A percentile compares a stretch with the other conserved stretches of the same genome.
These are phyloP conservation scores for Trachops cirrhosus DNA, from an alignment of 2,797 vertebrate genomes.

Conservation along the genomic window DNA sequence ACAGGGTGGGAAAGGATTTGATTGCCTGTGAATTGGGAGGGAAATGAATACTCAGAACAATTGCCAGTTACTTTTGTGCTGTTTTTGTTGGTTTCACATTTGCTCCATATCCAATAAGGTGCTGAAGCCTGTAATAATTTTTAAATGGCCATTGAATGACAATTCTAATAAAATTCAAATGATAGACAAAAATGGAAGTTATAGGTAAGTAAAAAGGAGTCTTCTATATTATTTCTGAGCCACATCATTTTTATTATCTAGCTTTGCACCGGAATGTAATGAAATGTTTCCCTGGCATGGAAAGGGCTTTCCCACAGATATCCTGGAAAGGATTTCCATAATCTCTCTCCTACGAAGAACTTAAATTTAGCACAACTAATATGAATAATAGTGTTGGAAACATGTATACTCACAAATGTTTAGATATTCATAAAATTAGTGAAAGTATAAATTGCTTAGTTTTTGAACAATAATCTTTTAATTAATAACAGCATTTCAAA, in stretches of 20 bases:
- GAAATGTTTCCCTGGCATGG: not conserved
- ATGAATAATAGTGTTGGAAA: not conserved
- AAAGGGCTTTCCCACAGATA: not conserved
- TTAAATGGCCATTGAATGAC: slow-evolving; percentile 56
- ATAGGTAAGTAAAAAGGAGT: not conserved
- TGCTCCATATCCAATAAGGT: slow-evolving; percentile 72
- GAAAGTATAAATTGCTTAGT: not conserved
- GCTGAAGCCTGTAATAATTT: slow-evolving; percentile 72
- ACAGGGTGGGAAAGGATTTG: slow-evolving; percentile 66
- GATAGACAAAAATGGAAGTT: slow-evolving; percentile 20
- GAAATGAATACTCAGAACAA: slow-evolving; percentile 76
- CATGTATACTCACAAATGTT: not conserved
- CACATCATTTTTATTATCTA: slow-evolving; percentile 54
- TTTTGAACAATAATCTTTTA: not conserved
- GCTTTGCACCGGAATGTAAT: slow-evolving; percentile 52
- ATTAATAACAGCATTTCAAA: not conserved
- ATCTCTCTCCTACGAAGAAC: not conserved
- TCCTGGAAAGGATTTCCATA: not conserved
- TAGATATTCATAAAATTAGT: not conserved
- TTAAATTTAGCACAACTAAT: not conserved
- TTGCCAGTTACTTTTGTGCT: slow-evolving; percentile 58
- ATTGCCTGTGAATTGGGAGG: slow-evolving; percentile 70
- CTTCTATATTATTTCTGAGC: slow-evolving; percentile 42
- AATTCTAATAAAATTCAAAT: slow-evolving; percentile 63
- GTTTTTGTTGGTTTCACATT: slow-evolving; percentile 33